These are phyloP conservation scores for Aphelocoma coerulescens DNA, from an alignment of 2,113 vertebrate genomes.

Conservation along the genomic window DNA sequence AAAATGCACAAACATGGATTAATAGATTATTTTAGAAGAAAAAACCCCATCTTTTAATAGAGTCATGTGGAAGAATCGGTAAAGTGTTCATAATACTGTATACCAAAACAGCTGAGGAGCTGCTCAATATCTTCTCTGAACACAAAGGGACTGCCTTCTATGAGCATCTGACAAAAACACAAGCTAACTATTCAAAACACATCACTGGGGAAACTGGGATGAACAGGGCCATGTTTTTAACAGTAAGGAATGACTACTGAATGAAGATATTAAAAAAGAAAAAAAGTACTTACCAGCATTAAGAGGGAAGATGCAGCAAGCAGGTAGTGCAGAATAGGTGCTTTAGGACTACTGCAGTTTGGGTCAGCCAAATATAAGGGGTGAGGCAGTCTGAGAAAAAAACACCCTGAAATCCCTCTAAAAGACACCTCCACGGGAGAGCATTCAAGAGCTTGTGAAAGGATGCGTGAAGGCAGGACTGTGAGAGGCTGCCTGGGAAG, in stretches of 20 bases:
- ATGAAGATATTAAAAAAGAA: background rate
- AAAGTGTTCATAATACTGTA: conserved; percentile 46
- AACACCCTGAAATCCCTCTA: background rate
- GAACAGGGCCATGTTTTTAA: background rate
- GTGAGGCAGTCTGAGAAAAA: background rate
- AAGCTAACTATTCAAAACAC: background rate
- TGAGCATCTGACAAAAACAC: background rate
- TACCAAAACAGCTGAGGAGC: background rate
- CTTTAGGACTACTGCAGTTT: background rate
- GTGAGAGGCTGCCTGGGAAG: background rate
- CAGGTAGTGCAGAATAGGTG: background rate
- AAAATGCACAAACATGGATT: background rate
- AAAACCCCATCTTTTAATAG: background rate
- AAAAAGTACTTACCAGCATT: conserved; percentile 32
- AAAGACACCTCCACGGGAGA: background rate
- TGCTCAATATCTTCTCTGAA: conserved; percentile 32
- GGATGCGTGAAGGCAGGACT: background rate
- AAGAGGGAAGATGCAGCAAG: conserved; percentile 4
- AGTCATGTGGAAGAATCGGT: background rate
- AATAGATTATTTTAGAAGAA: background rate
- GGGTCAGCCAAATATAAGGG: background rate
- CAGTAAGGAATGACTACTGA: background rate
- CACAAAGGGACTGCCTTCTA: background rate
- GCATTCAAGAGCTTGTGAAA: background rate
- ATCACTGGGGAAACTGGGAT: background rate